Conservation (phyloP, 2,888 invertebrate genomes). For the Steinernema hermaphroditum region DNA sequence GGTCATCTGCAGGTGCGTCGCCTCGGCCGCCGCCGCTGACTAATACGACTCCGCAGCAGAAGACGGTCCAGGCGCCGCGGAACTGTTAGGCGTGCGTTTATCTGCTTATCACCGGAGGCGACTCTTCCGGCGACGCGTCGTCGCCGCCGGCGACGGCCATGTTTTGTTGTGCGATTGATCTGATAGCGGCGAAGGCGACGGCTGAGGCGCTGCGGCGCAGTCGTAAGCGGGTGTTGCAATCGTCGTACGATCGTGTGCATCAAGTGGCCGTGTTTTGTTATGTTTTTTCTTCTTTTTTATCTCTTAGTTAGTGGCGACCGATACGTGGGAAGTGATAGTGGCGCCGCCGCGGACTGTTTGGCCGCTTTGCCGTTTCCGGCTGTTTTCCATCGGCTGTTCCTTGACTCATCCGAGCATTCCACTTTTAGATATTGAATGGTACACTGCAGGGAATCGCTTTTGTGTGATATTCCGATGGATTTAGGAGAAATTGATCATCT, state of each 20-base stretch:
- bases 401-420: no score
- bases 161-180: constrained; percentile 30
- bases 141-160: background rate
- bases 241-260: constrained; percentile 28
- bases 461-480: no score
- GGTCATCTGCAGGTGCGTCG: constrained; percentile 19
- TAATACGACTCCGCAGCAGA: constrained; percentile 14
- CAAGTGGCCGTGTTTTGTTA: constrained; percentile 1
- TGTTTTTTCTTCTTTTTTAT: constrained; percentile 3
- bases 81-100: background rate
- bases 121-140: background rate
- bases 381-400: no score
- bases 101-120: constrained; percentile 5
- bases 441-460: no score
- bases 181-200: constrained; percentile 14
- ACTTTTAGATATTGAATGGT: no score
- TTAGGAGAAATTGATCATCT: no score
- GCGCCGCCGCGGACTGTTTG: background rate
- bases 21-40: constrained; percentile 15
- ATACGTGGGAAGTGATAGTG: no score
- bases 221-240: constrained; percentile 19
- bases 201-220: background rate
- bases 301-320: background rate
- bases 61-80: background rate
- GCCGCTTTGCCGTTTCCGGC: background rate